Evolutionary conservation across 2,797 vertebrate genomes (phyloP), one percentile per base, ranked within the genome.

Genomic region (Labroides dimidiatus): DNA sequence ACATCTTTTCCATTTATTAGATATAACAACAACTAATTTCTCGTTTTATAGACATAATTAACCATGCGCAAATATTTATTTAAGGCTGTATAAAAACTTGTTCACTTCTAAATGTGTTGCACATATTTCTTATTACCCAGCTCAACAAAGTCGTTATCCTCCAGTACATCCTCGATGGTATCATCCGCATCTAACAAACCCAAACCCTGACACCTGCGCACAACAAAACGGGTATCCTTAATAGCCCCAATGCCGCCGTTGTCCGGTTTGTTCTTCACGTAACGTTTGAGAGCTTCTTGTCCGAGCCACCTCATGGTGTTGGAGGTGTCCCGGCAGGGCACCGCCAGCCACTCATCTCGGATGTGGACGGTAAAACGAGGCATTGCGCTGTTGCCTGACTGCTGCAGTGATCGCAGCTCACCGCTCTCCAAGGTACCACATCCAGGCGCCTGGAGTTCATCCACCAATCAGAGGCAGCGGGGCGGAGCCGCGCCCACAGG

Each of bases 101-200:
- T 4, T 12, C 2, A 37, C 8, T 37, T 37, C n/a, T 37, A 37
- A 37, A 37, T 37, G 19, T 27, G 0, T 60, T 44, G 16, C 2
- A 15, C 3, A 27, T 30, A 16, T 43, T 21, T 33, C 41, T 54
- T 56, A 92, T 96, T 96, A 99, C 97, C 97, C 48, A 99, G 93
- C 91, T 99, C 97, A 14, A 99, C 95, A 79, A 99, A 99, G 75
- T 99, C 98, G 37, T 99, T 98, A 89, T 99, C 96, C 63, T 99
- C 97, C 71, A 99, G 89, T 10, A 96, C 96, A 78, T 95, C 94
- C n/a, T 96, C 95, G 30, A 99, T 91, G 0, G 71, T 82, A 81
- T 99, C 98, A 47, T 97, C 97, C 0, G 90, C 88, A 86, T 99
- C 98, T 90, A 99, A 60, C 86, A 99, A 86, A 48, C 97, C 96